phyloP scores from a whole-genome alignment of 2,113 vertebrate genomes.

The Tachysurus vachellii region DNA sequence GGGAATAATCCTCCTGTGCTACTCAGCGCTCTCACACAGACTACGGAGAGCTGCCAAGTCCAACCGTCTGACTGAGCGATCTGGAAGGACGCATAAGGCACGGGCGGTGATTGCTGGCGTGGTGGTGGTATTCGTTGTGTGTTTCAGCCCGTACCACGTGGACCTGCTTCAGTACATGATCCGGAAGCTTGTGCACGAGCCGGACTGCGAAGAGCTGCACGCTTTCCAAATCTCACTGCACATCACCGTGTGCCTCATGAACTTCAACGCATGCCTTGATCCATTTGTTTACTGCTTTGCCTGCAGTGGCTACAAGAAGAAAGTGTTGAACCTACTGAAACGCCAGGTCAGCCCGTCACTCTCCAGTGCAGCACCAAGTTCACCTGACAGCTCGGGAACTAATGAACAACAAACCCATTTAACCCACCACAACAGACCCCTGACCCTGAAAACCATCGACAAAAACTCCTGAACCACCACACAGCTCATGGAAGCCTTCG shows the following conservation, averaged over 20 bases:
- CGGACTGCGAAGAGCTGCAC: conserved; percentile 72
- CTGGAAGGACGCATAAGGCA: conserved; percentile 88
- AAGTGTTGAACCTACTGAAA: conserved; percentile 84
- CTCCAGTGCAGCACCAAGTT: conserved; percentile 82
- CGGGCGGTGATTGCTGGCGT: conserved; percentile 91
- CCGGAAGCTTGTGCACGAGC: conserved; percentile 76
- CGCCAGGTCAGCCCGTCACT: conserved; percentile 81
- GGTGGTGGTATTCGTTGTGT: conserved; percentile 87
- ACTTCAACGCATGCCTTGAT: conserved; percentile 92
- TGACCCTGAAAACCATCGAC: neutral
- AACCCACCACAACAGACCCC: neutral
- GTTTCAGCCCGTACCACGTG: conserved; percentile 91
- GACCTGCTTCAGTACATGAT: conserved; percentile 92
- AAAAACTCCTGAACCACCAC: neutral
- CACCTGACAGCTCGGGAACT: conserved; percentile 76
- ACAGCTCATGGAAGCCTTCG: neutral
- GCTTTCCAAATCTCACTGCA: conserved; percentile 92
- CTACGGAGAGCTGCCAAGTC: conserved; percentile 80
- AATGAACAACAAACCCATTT: neutral
- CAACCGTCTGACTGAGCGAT: conserved; percentile 86
- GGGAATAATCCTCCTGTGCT: conserved; percentile 83
- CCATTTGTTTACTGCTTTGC: conserved; percentile 98
- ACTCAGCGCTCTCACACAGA: conserved; percentile 85
- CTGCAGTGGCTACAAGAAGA: conserved; percentile 94
- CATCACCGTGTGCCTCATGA: conserved; percentile 91